These are phyloP conservation scores for Tangachromis dhanisi DNA, from an alignment of 2,113 vertebrate species.

Conservation along the genomic window DNA sequence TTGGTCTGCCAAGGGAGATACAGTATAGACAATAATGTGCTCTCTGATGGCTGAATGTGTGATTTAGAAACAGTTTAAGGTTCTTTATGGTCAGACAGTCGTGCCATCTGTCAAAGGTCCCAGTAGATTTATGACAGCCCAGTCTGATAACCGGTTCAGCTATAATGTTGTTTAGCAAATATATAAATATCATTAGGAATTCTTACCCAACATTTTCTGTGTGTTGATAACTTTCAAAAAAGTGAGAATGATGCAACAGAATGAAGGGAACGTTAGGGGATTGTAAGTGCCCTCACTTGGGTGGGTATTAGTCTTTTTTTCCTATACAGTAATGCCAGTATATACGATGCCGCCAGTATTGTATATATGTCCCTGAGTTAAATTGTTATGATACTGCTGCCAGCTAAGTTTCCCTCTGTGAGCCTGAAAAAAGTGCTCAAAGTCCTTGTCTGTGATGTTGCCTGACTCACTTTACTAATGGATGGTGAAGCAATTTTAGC, in stretches of 20 bases:
- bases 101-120: neutral
- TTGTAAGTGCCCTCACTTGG: neutral
- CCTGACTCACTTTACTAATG: neutral
- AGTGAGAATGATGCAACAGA: neutral
- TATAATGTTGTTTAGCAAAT: neutral
- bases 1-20: too few species aligned
- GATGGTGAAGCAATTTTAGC: neutral
- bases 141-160: neutral
- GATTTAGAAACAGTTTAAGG: neutral
- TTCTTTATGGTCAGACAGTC: neutral
- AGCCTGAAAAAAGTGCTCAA: neutral
- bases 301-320: neutral
- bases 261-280: neutral
- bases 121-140: neutral
- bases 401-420: neutral
- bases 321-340: neutral
- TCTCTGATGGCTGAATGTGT: neutral
- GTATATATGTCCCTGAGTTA: neutral
- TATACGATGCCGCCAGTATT: neutral
- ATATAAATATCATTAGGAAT: neutral
- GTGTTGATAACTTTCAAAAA: neutral
- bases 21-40: neutral
- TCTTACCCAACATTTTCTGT: neutral
- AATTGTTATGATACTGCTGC: neutral
- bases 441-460: neutral